Evolutionary conservation across 2,797 vertebrate genomes (phyloP), one percentile per base, ranked within the genome.

Genomic region (Squalus acanthias): DNA sequence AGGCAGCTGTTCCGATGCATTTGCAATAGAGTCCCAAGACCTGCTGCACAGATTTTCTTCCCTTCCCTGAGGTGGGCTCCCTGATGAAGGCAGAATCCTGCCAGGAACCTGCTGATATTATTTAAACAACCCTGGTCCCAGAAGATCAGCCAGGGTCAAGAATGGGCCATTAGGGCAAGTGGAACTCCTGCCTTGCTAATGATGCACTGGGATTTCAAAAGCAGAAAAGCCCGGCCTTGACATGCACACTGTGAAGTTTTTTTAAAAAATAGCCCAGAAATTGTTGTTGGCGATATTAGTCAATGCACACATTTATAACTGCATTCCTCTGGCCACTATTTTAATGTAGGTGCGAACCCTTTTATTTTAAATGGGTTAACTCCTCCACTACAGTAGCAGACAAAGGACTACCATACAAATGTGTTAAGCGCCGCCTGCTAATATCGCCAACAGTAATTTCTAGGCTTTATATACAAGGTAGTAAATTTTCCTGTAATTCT

Each of bases 371-470:
- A 50, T 85, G 17, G 17, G 46, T 50, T 85, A 85, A 85, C 82
- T 50, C 24, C 91, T 69, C 13, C n/a, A 67, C n/a, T 67, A 46
- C 20, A 93, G 65, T 92, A 65, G 15, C 89, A 85, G 82, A 85
- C 82, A 93, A 93, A 93, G 63, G 63, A 93, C n/a, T 93, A 50
- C 50, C 82, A 24, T 65, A 65, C 60, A 92, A n/a, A n/a, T 65
- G 60, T 92, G 60, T 69, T 93, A 69, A 93, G 39, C 17, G 3
- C 63, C 20, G 39, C n/a, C 63, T 93, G 91, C 63, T 69, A 69
- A 46, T 93, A 93, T 93, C n/a, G 33, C n/a, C n/a, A 93, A 69
- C 65, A 67, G 63, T 93, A 67, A 93, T 93, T 93, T 93, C 63
- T 69, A 8, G 65, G 91, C n/a, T 67, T 39, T 46, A 67, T 65